Percentiles rank a stretch among this genome's conserved stretches.
phyloP scores from a whole-genome alignment of 2,888 invertebrate genomes.

The Apoderus coryli region DNA sequence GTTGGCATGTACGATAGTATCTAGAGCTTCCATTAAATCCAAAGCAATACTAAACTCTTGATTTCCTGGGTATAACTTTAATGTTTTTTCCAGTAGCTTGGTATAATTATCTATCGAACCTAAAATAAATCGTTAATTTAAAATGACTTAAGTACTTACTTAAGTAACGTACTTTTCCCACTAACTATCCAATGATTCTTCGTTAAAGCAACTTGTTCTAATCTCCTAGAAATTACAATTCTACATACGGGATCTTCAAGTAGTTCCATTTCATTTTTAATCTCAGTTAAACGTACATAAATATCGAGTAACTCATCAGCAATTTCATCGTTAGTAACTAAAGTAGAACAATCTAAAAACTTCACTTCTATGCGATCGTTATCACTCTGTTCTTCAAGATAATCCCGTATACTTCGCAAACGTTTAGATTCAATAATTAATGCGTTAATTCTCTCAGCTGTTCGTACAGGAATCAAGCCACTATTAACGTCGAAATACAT shows the following conservation, averaged over 20 bases:
- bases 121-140: conserved; percentile 4
- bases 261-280: conserved; percentile 42
- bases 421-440: conserved; percentile 40
- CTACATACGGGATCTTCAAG: conserved; percentile 44
- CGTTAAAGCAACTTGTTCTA: too few relatives aligned
- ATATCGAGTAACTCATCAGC: conserved; percentile 38
- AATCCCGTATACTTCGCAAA: conserved; percentile 34
- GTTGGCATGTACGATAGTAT: conserved; percentile 29
- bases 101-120: conserved; percentile 33
- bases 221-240: too few relatives aligned
- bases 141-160: neutral
- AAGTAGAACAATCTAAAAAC: too few relatives aligned
- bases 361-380: too few relatives aligned
- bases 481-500: conserved; percentile 44
- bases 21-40: conserved; percentile 25
- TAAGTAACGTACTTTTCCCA: conserved; percentile 26
- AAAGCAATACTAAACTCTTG: conserved; percentile 33
- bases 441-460: conserved; percentile 37
- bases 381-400: conserved; percentile 29
- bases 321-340: conserved; percentile 19
- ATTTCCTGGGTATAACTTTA: conserved; percentile 28
- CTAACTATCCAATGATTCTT: conserved; percentile 38
- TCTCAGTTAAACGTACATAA: conserved; percentile 40
- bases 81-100: conserved; percentile 31
- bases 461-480: conserved; percentile 35